A percentile compares a stretch with the other conserved stretches of the same genome.
Evolutionary conservation across 2,797 vertebrate species (phyloP).

Genomic region (Synanceia verrucosa): DNA sequence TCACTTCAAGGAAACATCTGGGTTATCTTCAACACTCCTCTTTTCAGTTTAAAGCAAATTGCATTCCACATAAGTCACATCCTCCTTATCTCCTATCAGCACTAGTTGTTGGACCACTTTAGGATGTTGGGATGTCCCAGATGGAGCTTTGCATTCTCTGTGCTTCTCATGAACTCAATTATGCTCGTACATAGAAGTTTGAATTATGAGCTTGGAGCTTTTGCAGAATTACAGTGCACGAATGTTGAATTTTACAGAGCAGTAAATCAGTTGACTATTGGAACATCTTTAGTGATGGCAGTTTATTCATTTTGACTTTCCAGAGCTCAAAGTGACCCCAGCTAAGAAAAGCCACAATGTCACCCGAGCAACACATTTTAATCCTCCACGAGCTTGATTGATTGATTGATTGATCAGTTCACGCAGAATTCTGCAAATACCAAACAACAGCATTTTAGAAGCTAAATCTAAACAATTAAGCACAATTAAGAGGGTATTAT

Average conservation of each 20-base stretch:
- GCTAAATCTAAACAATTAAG: background rate
- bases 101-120: conserved; percentile 11
- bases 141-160: background rate
- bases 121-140: background rate
- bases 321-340: conserved; percentile 8
- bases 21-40: conserved; percentile 42
- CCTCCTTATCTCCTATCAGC: conserved; percentile 40
- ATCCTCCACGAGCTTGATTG: background rate
- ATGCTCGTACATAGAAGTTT: background rate
- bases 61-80: conserved; percentile 54
- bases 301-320: background rate
- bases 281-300: background rate
- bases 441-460: background rate
- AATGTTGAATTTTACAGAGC: background rate
- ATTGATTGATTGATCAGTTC: background rate
- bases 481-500: background rate
- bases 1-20: conserved; percentile 29
- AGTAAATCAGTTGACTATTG: conserved; percentile 3
- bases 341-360: background rate
- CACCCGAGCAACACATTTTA: background rate
- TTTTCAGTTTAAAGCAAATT: conserved; percentile 18
- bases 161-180: background rate
- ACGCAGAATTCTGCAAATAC: background rate
- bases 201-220: background rate
- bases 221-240: background rate